Evolutionary conservation across 2,797 vertebrate genomes (phyloP).

Genomic region (Glossophaga mutica): DNA sequence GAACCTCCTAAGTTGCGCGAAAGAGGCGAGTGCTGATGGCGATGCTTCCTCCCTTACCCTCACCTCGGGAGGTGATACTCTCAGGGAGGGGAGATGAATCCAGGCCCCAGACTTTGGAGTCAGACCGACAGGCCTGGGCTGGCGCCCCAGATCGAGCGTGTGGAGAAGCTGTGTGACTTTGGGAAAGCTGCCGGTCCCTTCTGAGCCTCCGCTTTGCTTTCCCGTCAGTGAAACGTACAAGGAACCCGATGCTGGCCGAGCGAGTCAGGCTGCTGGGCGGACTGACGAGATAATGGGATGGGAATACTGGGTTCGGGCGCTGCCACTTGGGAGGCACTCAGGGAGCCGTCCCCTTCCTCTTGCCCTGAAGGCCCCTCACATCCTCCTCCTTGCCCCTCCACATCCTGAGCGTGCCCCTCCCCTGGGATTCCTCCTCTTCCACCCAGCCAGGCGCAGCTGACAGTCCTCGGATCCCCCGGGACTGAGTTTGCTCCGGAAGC

Average conservation of each 20-base stretch:
- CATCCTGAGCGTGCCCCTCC: neutral
- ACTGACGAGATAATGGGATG: neutral
- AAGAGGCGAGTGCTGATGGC: accelerated
- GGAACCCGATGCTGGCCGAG: neutral
- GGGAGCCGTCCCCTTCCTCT: neutral
- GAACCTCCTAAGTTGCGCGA: neutral
- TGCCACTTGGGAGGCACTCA: neutral
- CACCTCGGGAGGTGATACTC: neutral
- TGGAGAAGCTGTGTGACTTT: neutral
- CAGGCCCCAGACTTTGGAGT: neutral
- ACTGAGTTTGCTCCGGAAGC: neutral
- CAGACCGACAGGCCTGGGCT: neutral
- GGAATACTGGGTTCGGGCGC: too few species aligned
- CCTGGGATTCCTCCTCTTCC: accelerated
- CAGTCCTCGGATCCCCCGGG: neutral
- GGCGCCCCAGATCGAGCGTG: neutral
- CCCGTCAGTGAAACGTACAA: neutral
- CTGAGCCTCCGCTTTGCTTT: neutral
- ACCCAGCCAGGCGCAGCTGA: neutral
- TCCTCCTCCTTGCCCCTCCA: neutral
- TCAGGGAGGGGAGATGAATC: neutral
- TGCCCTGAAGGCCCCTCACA: neutral
- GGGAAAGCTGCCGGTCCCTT: neutral
- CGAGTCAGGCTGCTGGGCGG: accelerated
- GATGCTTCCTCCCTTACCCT: neutral